Conservation (phyloP, 2,797 vertebrate species). For the Merluccius polli region DNA sequence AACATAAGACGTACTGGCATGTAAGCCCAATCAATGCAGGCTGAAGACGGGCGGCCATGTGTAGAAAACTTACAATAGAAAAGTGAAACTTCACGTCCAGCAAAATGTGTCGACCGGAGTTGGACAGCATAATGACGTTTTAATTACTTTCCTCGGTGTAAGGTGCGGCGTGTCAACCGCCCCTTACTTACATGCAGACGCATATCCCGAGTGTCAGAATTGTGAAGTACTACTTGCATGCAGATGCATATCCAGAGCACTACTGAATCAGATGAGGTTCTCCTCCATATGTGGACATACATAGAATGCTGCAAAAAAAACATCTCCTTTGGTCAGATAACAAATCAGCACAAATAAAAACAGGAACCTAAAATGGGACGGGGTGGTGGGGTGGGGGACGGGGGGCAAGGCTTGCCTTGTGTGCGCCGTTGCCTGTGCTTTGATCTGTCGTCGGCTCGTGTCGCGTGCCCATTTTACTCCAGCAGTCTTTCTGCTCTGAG, state of each 20-base stretch:
- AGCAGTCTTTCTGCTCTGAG: slow-evolving; percentile 20
- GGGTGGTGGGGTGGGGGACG: too few species aligned
- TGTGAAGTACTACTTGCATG: background rate
- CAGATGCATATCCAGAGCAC: background rate
- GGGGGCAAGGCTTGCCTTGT: slow-evolving; percentile 12
- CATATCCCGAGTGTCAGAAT: background rate
- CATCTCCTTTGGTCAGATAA: slow-evolving; percentile 42
- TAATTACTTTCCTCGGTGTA: slow-evolving; percentile 28
- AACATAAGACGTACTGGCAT: background rate
- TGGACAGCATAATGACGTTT: slow-evolving; percentile 26
- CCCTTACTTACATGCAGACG: background rate
- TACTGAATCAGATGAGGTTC: background rate
- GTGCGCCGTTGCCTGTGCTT: slow-evolving; percentile 25
- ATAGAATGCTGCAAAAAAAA: slow-evolving; percentile 7
- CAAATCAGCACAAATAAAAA: slow-evolving; percentile 7
- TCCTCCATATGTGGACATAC: background rate
- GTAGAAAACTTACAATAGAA: background rate
- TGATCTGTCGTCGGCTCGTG: slow-evolving; percentile 25
- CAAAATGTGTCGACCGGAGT: background rate
- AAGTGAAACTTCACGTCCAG: slow-evolving; percentile 5
- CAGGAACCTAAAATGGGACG: slow-evolving; percentile 16
- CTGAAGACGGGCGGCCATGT: background rate
- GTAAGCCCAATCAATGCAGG: background rate
- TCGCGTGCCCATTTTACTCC: background rate
- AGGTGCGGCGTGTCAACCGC: slow-evolving; percentile 24